phyloP scores from a whole-genome alignment of 2,888 invertebrate genomes.

The Bursaphelenchus okinawaensis region DNA sequence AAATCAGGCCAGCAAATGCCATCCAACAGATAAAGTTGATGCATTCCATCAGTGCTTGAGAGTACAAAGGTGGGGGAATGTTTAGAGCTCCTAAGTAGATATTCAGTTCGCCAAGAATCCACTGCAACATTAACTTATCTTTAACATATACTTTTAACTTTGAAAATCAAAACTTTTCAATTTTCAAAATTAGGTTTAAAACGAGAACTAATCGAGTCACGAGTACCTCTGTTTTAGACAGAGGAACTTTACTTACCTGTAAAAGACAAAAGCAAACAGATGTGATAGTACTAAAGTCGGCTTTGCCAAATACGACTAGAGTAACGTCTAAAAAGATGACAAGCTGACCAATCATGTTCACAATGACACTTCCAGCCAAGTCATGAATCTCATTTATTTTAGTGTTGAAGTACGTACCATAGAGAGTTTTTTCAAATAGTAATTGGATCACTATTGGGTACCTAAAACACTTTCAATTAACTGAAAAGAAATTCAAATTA shows the following conservation, averaged over 20 bases:
- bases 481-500: background rate
- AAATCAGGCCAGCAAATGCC: background rate
- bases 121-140: no score
- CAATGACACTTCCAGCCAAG: background rate
- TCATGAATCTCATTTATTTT: background rate
- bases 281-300: background rate
- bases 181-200: no score
- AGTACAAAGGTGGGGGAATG: background rate
- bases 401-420: background rate
- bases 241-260: no score
- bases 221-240: no score
- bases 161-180: no score
- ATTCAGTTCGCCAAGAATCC: background rate
- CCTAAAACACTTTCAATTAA: background rate
- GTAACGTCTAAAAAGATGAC: background rate
- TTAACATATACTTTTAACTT: no score
- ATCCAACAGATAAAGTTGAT: background rate
- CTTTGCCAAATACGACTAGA: background rate
- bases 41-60: background rate
- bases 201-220: no score
- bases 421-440: background rate
- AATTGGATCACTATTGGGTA: background rate
- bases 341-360: background rate
- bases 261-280: no score
- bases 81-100: background rate